Percentiles rank a stretch among this genome's conserved stretches.
phyloP scores from a whole-genome alignment of 2,888 invertebrate genomes.

The Coelinius sp. region DNA sequence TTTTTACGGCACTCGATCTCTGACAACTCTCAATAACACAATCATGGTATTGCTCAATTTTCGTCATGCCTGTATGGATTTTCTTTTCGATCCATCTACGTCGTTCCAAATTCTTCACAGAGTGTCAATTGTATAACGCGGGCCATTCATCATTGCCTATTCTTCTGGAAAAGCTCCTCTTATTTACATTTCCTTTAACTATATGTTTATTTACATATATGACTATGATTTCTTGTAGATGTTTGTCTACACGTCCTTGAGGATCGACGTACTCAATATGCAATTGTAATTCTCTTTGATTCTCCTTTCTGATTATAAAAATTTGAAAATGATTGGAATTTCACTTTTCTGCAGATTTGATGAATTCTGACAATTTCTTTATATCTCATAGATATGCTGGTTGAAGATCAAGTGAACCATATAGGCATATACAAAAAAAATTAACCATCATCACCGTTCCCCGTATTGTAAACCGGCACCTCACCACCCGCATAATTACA shows the following conservation, averaged over 20 bases:
- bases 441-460: constrained; percentile 47
- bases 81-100: neutral
- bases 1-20: too few relatives aligned
- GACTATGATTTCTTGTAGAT: neutral
- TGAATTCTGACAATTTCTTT: too few relatives aligned
- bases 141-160: neutral
- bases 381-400: too few relatives aligned
- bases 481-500: neutral
- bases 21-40: too few relatives aligned
- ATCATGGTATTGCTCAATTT: neutral
- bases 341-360: too few relatives aligned
- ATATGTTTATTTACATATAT: neutral
- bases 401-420: too few relatives aligned
- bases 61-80: neutral
- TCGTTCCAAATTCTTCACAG: neutral
- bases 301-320: too few relatives aligned
- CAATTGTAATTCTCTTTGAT: too few relatives aligned
- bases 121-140: neutral
- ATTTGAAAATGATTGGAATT: too few relatives aligned
- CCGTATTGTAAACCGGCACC: constrained; percentile 45
- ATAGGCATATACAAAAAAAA: too few relatives aligned
- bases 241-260: neutral
- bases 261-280: too few relatives aligned
- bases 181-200: neutral
- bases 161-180: neutral